Base-by-base conservation (phyloP, 2,797 vertebrate genomes). In the Hylomyscus alleni region DNA sequence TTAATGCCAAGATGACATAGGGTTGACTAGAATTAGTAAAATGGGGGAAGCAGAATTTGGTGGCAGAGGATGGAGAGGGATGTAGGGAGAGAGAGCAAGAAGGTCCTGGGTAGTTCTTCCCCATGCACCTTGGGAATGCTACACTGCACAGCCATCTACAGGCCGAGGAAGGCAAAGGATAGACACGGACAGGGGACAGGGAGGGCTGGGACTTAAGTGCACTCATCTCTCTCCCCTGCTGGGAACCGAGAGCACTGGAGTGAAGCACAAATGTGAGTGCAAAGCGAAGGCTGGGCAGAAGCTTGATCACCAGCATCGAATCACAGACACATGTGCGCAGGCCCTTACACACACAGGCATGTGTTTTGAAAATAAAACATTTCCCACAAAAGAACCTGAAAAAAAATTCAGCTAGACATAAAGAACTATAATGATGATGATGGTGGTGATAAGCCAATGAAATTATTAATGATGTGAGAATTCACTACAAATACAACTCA, bases 401-500 rank as follows among this genome's bases (percentile, higher is more conserved):
- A 11, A 44, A 54, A 67, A 50, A 69, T 14, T 47, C 50, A 50
- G 47, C 40, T 5, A 91, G 20, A 89, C 5, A n/a, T 14, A 47
- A 85, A 80, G 78, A 82, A 84, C 58, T 50, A 22, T 40, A 83
- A 31, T 50, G 3, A 77, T n/a, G 19, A 8, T n/a, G 17, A n/a
- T n/a, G 7, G 31, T 67, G 2, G 34, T 67, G 0, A 78, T 13
- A 2, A 47, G 11, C 26, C 19, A 76, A 67, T 56, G 75, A 84
- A 93, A 93, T n/a, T 50, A 87, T 50, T 50, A 50, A 22, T 77
- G 62, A 34, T 78, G 47, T 52, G 34, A 84, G 58, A 78, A 93
- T 88, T 88, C n/a, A 92, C 88, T 92, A 19, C 7, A 91, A 34
- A 91, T 12, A 78, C 12, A 95, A 95, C 72, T 76, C 83, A 67